A percentile compares a stretch with the other conserved stretches of the same genome.
Evolutionary conservation across 2,113 vertebrate species (phyloP).

Genomic region (Triplophysa dalaica): DNA sequence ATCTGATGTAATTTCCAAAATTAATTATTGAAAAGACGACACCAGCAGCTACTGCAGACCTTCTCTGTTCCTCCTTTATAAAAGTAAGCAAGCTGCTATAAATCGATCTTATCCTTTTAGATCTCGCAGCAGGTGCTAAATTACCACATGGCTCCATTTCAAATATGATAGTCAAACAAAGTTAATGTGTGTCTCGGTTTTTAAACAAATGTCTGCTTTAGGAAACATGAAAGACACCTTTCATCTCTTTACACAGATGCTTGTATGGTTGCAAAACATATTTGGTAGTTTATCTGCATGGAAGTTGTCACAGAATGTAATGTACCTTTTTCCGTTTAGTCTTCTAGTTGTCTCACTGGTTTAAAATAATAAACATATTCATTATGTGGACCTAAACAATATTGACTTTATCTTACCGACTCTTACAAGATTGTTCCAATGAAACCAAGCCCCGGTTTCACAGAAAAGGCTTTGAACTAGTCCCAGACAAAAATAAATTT

Average conservation of each 20-base stretch:
- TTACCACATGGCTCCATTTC: neutral
- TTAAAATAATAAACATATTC: neutral
- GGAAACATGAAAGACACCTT: neutral
- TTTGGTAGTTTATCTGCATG: no score
- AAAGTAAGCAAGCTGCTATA: constrained; percentile 2
- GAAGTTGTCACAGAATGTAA: no score
- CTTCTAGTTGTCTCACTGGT: no score
- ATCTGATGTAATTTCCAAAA: constrained; percentile 9
- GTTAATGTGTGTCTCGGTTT: neutral
- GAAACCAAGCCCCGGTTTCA: neutral
- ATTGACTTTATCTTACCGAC: neutral
- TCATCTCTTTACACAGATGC: neutral
- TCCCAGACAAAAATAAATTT: no score
- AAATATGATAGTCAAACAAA: neutral
- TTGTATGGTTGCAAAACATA: neutral
- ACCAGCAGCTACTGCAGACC: constrained; percentile 6
- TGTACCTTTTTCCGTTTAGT: no score
- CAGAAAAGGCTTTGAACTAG: no score
- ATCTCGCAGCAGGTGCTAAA: constrained; percentile 13
- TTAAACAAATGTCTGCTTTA: neutral
- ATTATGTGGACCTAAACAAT: constrained; percentile 6
- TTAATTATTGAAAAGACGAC: constrained; percentile 18
- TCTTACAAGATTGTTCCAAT: neutral
- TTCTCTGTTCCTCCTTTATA: neutral
- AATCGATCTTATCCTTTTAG: constrained; percentile 7